Conservation (phyloP, 1,140 invertebrate species). For the Drosophila orena region DNA sequence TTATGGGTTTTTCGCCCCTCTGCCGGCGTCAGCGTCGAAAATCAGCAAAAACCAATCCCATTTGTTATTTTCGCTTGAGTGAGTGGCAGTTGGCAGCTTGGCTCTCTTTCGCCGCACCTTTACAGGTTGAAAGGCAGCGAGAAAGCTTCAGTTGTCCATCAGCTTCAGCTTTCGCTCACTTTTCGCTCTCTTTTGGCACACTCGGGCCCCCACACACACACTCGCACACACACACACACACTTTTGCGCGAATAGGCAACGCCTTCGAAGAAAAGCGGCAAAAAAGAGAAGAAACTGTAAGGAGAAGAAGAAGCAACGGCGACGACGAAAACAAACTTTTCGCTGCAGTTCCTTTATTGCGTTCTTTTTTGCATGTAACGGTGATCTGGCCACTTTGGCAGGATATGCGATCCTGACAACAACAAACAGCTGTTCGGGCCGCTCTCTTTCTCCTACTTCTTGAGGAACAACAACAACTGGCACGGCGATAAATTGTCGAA, state of each 20-base stretch:
- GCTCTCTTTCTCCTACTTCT: not conserved
- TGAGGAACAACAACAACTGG: constrained; percentile 59
- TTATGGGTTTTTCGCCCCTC: constrained; percentile 78
- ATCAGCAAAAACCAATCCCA: constrained; percentile 85
- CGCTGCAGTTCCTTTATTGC: constrained; percentile 9
- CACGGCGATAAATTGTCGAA: constrained; percentile 62
- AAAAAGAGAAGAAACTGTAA: constrained; percentile 13
- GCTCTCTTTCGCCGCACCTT: constrained; percentile 58
- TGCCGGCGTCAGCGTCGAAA: constrained; percentile 57
- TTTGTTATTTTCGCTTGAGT: constrained; percentile 85
- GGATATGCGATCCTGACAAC: constrained; percentile 71
- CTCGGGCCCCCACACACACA: constrained; percentile 4
- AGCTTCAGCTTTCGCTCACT: constrained; percentile 79
- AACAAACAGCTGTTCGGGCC: constrained; percentile 67
- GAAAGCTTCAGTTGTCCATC: constrained; percentile 56
- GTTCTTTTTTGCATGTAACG: constrained; percentile 8
- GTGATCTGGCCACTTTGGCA: constrained; percentile 73
- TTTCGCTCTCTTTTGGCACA: constrained; percentile 49
- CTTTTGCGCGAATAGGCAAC: constrained; percentile 47
- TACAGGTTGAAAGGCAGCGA: constrained; percentile 19
- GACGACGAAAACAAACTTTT: constrained; percentile 20
- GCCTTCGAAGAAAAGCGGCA: constrained; percentile 67
- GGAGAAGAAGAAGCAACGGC: constrained; percentile 12
- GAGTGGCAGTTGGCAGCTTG: constrained; percentile 84
- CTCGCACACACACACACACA: constrained; percentile 9